Conservation (phyloP, 2,113 vertebrate species). For the Reinhardtius hippoglossoides region DNA sequence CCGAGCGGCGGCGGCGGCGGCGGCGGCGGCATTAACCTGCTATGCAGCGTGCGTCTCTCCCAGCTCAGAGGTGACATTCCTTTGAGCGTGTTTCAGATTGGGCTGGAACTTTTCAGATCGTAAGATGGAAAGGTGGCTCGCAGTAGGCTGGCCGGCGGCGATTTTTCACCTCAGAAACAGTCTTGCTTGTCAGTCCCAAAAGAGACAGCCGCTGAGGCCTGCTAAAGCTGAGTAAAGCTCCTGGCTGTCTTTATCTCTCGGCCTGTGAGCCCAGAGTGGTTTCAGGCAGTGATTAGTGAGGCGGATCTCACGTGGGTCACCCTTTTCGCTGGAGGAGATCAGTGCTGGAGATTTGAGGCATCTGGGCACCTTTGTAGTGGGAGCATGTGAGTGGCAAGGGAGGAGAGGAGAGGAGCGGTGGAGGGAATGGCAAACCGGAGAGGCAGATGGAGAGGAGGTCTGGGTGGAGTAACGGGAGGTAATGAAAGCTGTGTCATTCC, state of each 20-base stretch:
- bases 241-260: slow-evolving; percentile 76
- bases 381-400: slow-evolving; percentile 70
- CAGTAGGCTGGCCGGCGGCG: slow-evolving; percentile 65
- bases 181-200: slow-evolving; percentile 71
- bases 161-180: slow-evolving; percentile 72
- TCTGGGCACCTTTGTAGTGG: slow-evolving; percentile 74
- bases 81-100: slow-evolving; percentile 55
- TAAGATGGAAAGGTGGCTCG: slow-evolving; percentile 60
- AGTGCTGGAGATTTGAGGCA: slow-evolving; percentile 75
- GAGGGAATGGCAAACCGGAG: slow-evolving; percentile 48
- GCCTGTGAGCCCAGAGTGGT: slow-evolving; percentile 75
- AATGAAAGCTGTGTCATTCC: slow-evolving; percentile 54
- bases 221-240: slow-evolving; percentile 77
- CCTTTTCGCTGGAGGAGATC: slow-evolving; percentile 74
- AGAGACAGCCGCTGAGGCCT: slow-evolving; percentile 68
- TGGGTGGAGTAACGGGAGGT: slow-evolving; percentile 36
- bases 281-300: slow-evolving; percentile 79
- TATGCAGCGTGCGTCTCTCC: slow-evolving; percentile 14
- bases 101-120: slow-evolving; percentile 41
- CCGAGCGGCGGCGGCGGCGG: background rate
- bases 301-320: slow-evolving; percentile 73
- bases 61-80: slow-evolving; percentile 74
- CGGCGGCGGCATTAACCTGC: slow-evolving; percentile 29
- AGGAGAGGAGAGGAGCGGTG: slow-evolving; percentile 46
- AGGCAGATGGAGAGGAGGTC: slow-evolving; percentile 46